Percentiles rank a stretch among this genome's conserved stretches.
These are phyloP conservation scores for Leptodon cayanensis DNA, from an alignment of 2,797 vertebrate genomes.

Conservation along the genomic window DNA sequence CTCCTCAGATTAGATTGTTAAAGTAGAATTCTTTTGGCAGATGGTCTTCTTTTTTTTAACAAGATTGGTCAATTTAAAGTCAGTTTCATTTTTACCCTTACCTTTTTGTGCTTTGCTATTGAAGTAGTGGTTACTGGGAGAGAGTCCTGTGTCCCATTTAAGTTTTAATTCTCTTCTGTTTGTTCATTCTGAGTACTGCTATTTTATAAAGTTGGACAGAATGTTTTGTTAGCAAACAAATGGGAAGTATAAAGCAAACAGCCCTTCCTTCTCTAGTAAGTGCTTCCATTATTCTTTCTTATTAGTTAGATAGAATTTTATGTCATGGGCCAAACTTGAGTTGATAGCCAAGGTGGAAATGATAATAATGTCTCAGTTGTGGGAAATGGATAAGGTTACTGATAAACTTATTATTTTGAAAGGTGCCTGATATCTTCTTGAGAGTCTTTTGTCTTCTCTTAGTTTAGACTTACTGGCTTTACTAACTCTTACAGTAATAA, in stretches of 20 bases:
- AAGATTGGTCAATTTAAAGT: neutral
- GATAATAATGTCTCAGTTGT: neutral
- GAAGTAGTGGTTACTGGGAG: neutral
- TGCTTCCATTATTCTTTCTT: conserved; percentile 24
- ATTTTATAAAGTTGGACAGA: conserved; percentile 8
- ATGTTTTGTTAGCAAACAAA: conserved; percentile 53
- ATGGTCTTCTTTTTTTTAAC: neutral
- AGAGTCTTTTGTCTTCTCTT: neutral
- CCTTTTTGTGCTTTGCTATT: neutral
- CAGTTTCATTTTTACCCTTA: neutral
- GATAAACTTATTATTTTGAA: conserved; percentile 22
- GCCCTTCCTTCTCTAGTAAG: conserved; percentile 26
- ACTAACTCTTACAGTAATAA: neutral
- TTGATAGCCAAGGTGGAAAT: neutral
- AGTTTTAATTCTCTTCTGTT: conserved; percentile 19
- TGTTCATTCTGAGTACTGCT: neutral
- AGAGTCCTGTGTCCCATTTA: neutral
- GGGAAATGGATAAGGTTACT: conserved; percentile 8
- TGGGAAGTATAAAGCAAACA: conserved; percentile 32
- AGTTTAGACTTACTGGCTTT: neutral
- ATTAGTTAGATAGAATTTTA: neutral
- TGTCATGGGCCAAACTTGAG: neutral
- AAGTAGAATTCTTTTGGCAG: neutral
- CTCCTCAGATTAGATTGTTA: neutral
- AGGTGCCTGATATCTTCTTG: neutral